Conservation (phyloP, 23 tunicate genomes). For the Corella eumyota region DNA sequence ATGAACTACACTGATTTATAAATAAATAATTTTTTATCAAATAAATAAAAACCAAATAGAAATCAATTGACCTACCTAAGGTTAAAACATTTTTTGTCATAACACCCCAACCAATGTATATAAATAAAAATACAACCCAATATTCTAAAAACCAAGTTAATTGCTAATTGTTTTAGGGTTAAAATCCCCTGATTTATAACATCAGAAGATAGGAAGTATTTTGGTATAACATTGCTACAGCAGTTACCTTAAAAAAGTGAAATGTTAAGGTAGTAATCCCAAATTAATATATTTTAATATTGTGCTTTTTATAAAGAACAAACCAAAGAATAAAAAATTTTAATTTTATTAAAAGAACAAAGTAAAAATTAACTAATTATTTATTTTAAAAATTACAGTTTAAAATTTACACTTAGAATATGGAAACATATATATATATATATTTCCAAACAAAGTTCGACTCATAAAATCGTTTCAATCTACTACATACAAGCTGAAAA, state of each 20-base stretch:
- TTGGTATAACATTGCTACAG: constrained; percentile 19
- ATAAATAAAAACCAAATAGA: too few relatives aligned
- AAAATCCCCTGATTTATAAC: constrained; percentile 15
- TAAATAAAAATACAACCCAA: constrained; percentile 39
- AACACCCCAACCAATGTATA: constrained; percentile 40
- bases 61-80: constrained; percentile 24
- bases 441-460: too few relatives aligned
- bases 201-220: constrained; percentile 16
- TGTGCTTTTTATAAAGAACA: constrained; percentile 4
- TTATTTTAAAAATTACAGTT: too few relatives aligned
- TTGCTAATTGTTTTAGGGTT: constrained; percentile 14
- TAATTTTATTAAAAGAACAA: too few relatives aligned
- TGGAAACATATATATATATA: too few relatives aligned
- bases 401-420: too few relatives aligned
- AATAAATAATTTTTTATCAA: too few relatives aligned
- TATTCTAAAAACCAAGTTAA: constrained; percentile 36
- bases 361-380: too few relatives aligned
- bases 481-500: too few relatives aligned
- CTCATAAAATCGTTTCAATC: too few relatives aligned
- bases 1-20: too few relatives aligned
- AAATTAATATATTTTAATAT: background rate
- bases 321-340: too few relatives aligned
- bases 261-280: background rate
- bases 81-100: constrained; percentile 43
- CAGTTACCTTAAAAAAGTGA: constrained; percentile 29